Evolutionary conservation across 2,113 vertebrate species (phyloP), one percentile per base, ranked within the genome.

Genomic region (Melanostigma gelatinosum): DNA sequence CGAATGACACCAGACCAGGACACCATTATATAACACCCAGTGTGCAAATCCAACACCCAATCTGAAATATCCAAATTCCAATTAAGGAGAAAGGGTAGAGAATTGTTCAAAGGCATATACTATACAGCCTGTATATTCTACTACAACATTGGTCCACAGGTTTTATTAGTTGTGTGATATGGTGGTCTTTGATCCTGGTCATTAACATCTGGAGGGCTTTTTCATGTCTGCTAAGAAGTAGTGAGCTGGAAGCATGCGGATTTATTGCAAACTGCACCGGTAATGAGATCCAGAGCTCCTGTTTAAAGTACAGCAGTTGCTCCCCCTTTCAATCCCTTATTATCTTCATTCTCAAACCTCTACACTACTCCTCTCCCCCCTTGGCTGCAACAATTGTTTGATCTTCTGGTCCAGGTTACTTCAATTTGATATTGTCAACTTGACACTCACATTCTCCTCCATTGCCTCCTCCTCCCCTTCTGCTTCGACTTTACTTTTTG

Each of bases 201-300:
- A 87, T 78, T 62, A 80, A 82, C 88, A 88, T 90, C 88, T 91
- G 84, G 84, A 90, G 67, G 75, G 76, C 73, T 83, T 85, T 90
- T 88, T 88, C 82, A 84, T 80, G 79, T 81, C 82, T 85, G 79
- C 55, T 46, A 60, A 66, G 52, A 77, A 72, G 60, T 16, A 58
- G 61, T 24, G 69, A 87, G 66, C 70, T 83, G 62, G 73, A 85
- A 88, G 81, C 50, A 32, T 67, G 29, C 2, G 87, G 82, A 84
- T 75, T 52, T 72, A 60, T 34, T 38, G 77, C 78, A 72, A 74
- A 85, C 42, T 79, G 75, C 63, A 83, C 55, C 46, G 15, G 75
- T 94, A 94, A 94, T 93, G 87, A 94, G 85, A 93, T 89, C 91
- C 93, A 94, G 93, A 93, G 80, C 89, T 93, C 52, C 78, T 76